Conservation (phyloP, 2,888 invertebrate species). For the Tigriopus californicus region DNA sequence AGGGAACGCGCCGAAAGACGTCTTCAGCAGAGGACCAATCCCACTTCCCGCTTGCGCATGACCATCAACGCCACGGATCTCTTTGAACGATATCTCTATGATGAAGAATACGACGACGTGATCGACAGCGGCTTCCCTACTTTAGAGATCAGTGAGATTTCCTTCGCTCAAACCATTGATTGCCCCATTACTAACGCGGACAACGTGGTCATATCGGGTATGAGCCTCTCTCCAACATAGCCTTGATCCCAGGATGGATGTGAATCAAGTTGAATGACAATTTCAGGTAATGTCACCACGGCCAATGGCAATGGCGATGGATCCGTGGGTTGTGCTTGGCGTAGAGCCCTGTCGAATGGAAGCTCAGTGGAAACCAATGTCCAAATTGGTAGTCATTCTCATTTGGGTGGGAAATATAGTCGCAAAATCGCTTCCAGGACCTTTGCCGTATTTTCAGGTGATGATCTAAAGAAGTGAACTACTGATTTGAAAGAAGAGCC, state of each 20-base stretch:
- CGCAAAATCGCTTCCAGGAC: not conserved
- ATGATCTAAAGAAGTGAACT: too few relatives aligned
- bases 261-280: too few relatives aligned
- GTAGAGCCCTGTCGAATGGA: slow-evolving; percentile 57
- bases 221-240: too few relatives aligned
- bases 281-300: slow-evolving; percentile 45
- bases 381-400: slow-evolving; percentile 59
- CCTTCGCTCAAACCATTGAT: slow-evolving; percentile 77
- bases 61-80: slow-evolving; percentile 82
- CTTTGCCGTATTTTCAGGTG: not conserved
- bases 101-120: slow-evolving; percentile 19
- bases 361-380: slow-evolving; percentile 73
- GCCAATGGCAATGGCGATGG: slow-evolving; percentile 62
- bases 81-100: slow-evolving; percentile 39
- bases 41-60: slow-evolving; percentile 65
- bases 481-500: too few relatives aligned
- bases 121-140: slow-evolving; percentile 38
- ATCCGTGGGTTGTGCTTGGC: slow-evolving; percentile 37
- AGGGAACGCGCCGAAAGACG: slow-evolving; percentile 67
- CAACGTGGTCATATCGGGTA: slow-evolving; percentile 25
- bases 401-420: not conserved
- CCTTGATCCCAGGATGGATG: too few relatives aligned
- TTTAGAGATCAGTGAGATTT: slow-evolving; percentile 81
- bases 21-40: slow-evolving; percentile 76
- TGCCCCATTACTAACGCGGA: slow-evolving; percentile 71